These are phyloP conservation scores for Nomada lathburiana DNA, from an alignment of 2,888 invertebrate species.

Conservation along the genomic window DNA sequence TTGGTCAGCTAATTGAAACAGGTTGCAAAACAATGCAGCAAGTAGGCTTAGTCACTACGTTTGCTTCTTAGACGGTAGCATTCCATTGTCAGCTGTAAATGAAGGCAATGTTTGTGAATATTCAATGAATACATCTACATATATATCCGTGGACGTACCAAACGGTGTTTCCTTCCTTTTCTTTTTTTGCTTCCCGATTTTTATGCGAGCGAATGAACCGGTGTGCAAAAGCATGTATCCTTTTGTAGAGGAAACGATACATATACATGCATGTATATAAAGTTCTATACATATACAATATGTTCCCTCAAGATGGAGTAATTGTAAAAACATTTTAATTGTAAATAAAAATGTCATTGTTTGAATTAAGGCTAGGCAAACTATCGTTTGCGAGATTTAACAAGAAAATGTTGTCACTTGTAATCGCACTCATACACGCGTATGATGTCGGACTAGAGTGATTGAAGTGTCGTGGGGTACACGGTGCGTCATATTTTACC, in stretches of 20 bases:
- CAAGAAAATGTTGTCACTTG: background rate
- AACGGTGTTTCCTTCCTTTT: constrained; percentile 27
- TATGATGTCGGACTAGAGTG: too few species aligned
- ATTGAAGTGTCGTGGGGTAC: background rate
- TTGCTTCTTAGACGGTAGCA: background rate
- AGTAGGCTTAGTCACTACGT: background rate
- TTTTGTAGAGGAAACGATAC: background rate
- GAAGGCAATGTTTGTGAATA: constrained; percentile 4
- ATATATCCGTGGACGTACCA: constrained; percentile 33
- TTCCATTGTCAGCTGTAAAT: background rate
- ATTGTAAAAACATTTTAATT: too few species aligned
- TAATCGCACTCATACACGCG: background rate
- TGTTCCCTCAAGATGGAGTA: too few species aligned
- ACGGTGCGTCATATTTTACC: background rate
- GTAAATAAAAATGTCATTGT: too few species aligned
- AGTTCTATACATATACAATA: background rate
- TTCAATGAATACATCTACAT: background rate
- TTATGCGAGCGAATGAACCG: background rate
- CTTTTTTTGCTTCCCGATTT: background rate
- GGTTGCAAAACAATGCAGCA: background rate
- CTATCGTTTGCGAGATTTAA: background rate
- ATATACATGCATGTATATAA: too few species aligned
- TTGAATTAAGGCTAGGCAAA: too few species aligned
- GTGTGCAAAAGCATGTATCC: background rate
- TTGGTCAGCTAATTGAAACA: background rate